Percentiles rank a stretch among this genome's conserved stretches.
Conservation (phyloP, 2,888 invertebrate species). For the Temnothorax ravouxi region DNA sequence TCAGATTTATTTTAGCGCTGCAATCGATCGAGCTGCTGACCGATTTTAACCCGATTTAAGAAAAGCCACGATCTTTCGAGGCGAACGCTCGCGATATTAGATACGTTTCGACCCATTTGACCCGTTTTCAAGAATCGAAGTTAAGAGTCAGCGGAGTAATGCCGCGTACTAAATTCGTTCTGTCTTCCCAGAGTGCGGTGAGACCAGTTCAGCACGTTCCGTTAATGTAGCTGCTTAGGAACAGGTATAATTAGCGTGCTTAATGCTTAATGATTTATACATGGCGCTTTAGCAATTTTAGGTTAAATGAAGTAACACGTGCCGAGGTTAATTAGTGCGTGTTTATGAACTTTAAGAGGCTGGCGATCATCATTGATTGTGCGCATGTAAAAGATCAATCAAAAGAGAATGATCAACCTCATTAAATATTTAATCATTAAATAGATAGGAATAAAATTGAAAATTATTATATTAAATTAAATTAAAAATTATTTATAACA, state of each 20-base stretch:
- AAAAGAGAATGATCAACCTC: neutral
- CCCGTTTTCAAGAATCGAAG: constrained; percentile 65
- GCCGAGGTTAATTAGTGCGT: constrained; percentile 53
- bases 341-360: constrained; percentile 42
- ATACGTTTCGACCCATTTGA: constrained; percentile 51
- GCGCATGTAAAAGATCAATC: neutral
- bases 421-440: neutral
- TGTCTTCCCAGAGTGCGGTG: constrained; percentile 60
- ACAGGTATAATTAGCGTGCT: constrained; percentile 82
- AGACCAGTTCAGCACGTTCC: constrained; percentile 66
- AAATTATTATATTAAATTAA: neutral
- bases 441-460: neutral
- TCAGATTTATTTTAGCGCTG: constrained; percentile 31
- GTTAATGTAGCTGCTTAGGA: constrained; percentile 81
- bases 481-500: too few relatives aligned
- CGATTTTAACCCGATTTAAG: constrained; percentile 51
- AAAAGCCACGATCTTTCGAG: constrained; percentile 29
- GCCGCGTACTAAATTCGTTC: constrained; percentile 64
- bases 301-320: constrained; percentile 79
- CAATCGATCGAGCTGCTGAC: constrained; percentile 38
- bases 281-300: constrained; percentile 77
- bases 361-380: neutral
- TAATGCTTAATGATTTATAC: constrained; percentile 84
- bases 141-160: constrained; percentile 65
- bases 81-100: constrained; percentile 52